Percentiles rank a stretch among this genome's conserved stretches.
phyloP scores from a whole-genome alignment of 1,140 invertebrate genomes.

The Penaeus chinensis region DNA sequence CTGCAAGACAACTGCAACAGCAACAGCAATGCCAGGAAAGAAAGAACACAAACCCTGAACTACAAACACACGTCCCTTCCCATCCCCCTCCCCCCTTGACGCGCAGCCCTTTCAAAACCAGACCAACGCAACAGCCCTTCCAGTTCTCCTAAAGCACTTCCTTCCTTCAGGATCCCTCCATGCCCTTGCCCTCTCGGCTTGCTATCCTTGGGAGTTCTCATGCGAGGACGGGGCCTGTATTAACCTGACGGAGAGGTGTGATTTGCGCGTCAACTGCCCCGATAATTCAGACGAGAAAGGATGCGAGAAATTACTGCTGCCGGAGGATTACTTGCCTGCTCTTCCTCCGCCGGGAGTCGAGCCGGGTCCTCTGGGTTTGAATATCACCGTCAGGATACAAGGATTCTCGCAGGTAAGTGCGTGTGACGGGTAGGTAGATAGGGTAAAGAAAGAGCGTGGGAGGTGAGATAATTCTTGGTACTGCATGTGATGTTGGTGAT shows the following conservation, averaged over 20 bases:
- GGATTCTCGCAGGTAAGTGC: constrained; percentile 6
- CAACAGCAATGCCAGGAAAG: no score
- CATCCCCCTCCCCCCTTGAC: no score
- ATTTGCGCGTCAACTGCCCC: background rate
- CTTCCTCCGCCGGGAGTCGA: constrained; percentile 17
- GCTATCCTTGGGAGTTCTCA: constrained; percentile 27
- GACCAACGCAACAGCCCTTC: background rate
- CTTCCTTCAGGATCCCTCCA: constrained; percentile 2
- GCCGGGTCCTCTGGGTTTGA: background rate
- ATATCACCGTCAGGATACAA: background rate
- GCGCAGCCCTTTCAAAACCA: background rate
- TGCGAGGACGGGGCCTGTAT: constrained; percentile 27
- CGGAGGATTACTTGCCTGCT: background rate
- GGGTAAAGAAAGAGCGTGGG: no score
- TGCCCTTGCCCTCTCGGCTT: constrained; percentile 18
- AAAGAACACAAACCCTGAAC: no score
- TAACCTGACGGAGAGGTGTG: background rate
- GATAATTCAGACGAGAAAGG: background rate
- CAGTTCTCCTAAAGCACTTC: background rate
- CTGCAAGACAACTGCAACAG: no score
- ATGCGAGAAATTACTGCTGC: background rate
- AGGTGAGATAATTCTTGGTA: no score
- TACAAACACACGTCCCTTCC: background rate
- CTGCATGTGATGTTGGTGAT: no score
- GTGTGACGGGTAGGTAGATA: no score